Evolutionary conservation across 2,888 invertebrate genomes (phyloP).

Genomic region (Pyrochroa serraticornis): DNA sequence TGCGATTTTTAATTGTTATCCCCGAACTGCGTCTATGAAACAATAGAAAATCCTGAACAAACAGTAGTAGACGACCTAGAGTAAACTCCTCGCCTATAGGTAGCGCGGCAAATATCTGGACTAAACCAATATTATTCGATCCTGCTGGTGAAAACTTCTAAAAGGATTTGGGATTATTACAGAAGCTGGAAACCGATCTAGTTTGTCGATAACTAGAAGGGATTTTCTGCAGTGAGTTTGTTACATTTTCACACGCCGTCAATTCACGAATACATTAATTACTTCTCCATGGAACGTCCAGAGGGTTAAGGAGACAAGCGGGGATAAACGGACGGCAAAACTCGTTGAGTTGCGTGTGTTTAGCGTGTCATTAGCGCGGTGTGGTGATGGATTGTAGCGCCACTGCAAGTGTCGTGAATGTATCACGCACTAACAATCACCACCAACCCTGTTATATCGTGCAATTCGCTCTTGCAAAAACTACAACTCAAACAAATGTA

Average conservation of each 20-base stretch:
- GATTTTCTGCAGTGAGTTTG: conserved; percentile 16
- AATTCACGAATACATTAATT: conserved; percentile 55
- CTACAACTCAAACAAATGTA: conserved; percentile 23
- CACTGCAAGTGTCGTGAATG: conserved; percentile 55
- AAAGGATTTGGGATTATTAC: too few relatives aligned
- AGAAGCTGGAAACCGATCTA: conserved; percentile 2
- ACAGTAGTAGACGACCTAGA: too few relatives aligned
- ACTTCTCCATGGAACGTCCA: conserved; percentile 45
- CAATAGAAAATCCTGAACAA: too few relatives aligned
- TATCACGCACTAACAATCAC: conserved; percentile 56
- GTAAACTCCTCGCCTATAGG: too few relatives aligned
- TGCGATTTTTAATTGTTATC: too few relatives aligned
- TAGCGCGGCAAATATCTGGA: too few relatives aligned
- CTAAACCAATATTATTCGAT: too few relatives aligned
- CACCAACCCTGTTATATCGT: conserved; percentile 40
- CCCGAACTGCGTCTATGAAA: too few relatives aligned
- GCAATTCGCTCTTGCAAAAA: conserved; percentile 21
- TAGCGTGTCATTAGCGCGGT: conserved; percentile 57
- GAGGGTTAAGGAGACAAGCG: conserved; percentile 35
- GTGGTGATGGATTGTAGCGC: conserved; percentile 56
- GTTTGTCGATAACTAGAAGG: conserved; percentile 17
- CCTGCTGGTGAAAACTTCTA: too few relatives aligned
- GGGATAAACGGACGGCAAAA: conserved; percentile 37
- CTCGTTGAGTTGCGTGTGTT: conserved; percentile 53
- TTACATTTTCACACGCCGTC: conserved; percentile 51